phyloP scores from a whole-genome alignment of 2,888 invertebrate genomes.

The Orthosia incerta region DNA sequence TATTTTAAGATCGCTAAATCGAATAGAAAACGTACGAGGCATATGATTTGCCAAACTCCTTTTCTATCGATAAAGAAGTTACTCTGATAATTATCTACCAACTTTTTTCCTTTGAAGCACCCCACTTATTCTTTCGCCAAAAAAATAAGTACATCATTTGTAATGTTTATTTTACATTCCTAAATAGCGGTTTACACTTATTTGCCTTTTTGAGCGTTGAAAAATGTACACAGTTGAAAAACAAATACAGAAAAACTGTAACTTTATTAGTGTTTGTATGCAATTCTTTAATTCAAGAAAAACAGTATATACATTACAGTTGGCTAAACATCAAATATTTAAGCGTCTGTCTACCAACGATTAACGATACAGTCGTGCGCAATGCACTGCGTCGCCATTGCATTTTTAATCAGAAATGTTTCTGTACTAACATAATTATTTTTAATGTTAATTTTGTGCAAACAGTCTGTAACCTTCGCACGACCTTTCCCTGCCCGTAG shows the following conservation, averaged over 20 bases:
- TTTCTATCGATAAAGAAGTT: constrained; percentile 1
- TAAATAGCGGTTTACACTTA: neutral
- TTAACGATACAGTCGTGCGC: constrained; percentile 27
- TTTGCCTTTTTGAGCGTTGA: neutral
- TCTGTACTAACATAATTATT: constrained; percentile 29
- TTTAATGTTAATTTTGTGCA: constrained; percentile 36
- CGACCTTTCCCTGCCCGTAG: constrained; percentile 40
- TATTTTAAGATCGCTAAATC: neutral
- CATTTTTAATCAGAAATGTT: constrained; percentile 40
- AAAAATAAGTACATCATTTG: neutral
- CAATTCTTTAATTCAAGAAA: constrained; percentile 8
- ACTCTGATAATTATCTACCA: neutral
- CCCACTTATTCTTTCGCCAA: neutral
- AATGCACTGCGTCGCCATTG: constrained; percentile 19
- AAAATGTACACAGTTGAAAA: neutral
- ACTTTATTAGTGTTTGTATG: constrained; percentile 13
- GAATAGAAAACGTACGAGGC: constrained; percentile 10
- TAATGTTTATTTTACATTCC: neutral
- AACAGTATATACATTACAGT: constrained; percentile 1
- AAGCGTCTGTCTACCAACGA: constrained; percentile 10
- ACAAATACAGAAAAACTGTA: neutral
- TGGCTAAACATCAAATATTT: constrained; percentile 50
- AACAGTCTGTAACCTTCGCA: constrained; percentile 41
- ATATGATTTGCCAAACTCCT: constrained; percentile 17
- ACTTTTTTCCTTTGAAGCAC: neutral